Evolutionary conservation across 1,140 invertebrate species (phyloP).

Genomic region (Drosophila navojoa): DNA sequence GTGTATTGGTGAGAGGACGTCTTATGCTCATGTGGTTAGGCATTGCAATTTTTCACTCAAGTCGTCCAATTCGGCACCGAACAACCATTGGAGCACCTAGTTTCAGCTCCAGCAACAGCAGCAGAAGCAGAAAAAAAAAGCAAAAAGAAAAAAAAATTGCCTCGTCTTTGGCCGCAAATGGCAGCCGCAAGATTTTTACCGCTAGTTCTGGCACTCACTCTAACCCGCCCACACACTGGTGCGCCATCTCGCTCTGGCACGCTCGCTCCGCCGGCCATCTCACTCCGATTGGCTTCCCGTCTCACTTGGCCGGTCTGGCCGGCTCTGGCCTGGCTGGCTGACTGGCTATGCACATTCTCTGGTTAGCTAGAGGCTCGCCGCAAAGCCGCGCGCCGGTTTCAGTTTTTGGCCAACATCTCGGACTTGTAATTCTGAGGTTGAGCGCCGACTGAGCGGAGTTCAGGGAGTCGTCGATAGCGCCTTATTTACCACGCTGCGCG

Average conservation of each 20-base stretch:
- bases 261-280: background rate
- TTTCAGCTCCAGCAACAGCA: background rate
- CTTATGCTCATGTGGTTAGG: conserved; percentile 47
- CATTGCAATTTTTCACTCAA: conserved; percentile 56
- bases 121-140: conserved; percentile 14
- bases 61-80: conserved; percentile 14
- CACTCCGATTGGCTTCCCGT: background rate
- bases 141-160: conserved; percentile 38
- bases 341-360: conserved; percentile 50
- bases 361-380: conserved; percentile 68
- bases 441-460: conserved; percentile 14
- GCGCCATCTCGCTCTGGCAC: background rate
- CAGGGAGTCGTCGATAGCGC: conserved; percentile 19
- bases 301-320: conserved; percentile 1
- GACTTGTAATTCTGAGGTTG: conserved; percentile 44
- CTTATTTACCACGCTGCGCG: conserved; percentile 44
- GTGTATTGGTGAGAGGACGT: conserved; percentile 30
- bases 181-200: conserved; percentile 79
- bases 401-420: conserved; percentile 45
- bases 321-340: background rate
- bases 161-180: conserved; percentile 81
- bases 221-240: conserved; percentile 4
- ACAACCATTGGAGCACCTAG: conserved; percentile 11
- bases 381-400: conserved; percentile 66
- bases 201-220: conserved; percentile 13